These are phyloP conservation scores for Rostratula benghalensis DNA, from an alignment of 2,113 vertebrate genomes.

Conservation along the genomic window DNA sequence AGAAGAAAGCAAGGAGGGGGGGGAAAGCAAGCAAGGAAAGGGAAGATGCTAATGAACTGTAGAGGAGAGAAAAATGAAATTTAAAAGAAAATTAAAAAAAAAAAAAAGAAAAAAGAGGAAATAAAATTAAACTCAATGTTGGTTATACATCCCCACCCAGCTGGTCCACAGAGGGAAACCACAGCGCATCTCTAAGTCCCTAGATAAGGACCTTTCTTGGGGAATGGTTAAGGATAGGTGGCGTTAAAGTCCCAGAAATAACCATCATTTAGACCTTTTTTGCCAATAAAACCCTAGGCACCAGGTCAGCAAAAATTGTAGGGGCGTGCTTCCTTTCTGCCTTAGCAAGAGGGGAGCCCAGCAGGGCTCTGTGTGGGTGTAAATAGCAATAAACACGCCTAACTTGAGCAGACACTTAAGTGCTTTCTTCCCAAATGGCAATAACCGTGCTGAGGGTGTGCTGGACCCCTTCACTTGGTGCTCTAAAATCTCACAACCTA, in stretches of 20 bases:
- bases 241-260: not conserved
- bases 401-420: not conserved
- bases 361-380: not conserved
- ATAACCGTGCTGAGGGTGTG: fast-evolving
- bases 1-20: constrained; percentile 46
- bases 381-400: not conserved
- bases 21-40: constrained; percentile 18
- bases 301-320: not conserved
- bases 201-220: not conserved
- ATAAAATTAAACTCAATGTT: not conserved
- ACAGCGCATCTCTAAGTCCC: not conserved
- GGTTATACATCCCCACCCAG: constrained; percentile 44
- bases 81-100: not conserved
- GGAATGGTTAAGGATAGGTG: not conserved
- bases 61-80: constrained; percentile 64
- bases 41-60: constrained; percentile 73
- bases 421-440: not conserved
- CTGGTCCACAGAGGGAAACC: not conserved
- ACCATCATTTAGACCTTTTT: not conserved
- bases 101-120: not conserved
- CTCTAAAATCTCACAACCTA: not conserved
- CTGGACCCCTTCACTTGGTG: not conserved
- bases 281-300: not conserved
- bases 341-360: fast-evolving
- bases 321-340: not conserved